phyloP scores from a whole-genome alignment of 2,113 vertebrate species.

The Neodontobutis hainanensis region DNA sequence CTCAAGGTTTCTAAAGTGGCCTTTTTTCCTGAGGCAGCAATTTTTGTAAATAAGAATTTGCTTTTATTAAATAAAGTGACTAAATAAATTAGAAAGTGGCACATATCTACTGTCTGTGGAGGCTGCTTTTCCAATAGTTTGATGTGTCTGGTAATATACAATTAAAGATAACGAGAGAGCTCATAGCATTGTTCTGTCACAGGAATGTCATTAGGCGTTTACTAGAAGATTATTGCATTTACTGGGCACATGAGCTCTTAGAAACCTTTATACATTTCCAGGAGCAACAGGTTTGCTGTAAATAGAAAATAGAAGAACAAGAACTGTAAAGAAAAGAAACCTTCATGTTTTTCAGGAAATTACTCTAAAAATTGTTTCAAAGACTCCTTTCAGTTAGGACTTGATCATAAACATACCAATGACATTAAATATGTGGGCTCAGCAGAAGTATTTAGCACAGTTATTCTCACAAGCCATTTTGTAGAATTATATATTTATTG shows the following conservation, averaged over 20 bases:
- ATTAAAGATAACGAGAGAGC: not conserved
- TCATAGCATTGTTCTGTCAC: not conserved
- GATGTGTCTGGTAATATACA: not conserved
- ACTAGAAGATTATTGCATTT: not conserved
- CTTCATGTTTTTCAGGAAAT: slow-evolving; percentile 8
- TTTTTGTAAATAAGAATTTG: slow-evolving; percentile 55
- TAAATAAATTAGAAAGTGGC: slow-evolving; percentile 39
- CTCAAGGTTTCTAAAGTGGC: slow-evolving; percentile 15
- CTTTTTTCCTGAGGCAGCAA: slow-evolving; percentile 10
- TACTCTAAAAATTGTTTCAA: too few species aligned
- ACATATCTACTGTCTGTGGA: slow-evolving; percentile 19
- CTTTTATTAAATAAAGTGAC: slow-evolving; percentile 32
- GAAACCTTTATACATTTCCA: slow-evolving; percentile 22
- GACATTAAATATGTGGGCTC: too few species aligned
- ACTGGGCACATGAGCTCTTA: not conserved
- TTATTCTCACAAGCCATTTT: too few species aligned
- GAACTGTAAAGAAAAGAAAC: slow-evolving; percentile 10
- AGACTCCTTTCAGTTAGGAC: too few species aligned
- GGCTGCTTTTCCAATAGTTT: slow-evolving; percentile 1
- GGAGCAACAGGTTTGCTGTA: slow-evolving; percentile 30
- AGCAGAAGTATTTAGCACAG: too few species aligned
- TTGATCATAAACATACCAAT: too few species aligned
- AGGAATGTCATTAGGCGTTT: not conserved
- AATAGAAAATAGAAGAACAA: slow-evolving; percentile 21
- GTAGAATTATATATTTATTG: too few species aligned